Percentiles rank a stretch among this genome's conserved stretches.
Conservation (phyloP, 1,140 invertebrate genomes). For the Scaptomyza montana region DNA sequence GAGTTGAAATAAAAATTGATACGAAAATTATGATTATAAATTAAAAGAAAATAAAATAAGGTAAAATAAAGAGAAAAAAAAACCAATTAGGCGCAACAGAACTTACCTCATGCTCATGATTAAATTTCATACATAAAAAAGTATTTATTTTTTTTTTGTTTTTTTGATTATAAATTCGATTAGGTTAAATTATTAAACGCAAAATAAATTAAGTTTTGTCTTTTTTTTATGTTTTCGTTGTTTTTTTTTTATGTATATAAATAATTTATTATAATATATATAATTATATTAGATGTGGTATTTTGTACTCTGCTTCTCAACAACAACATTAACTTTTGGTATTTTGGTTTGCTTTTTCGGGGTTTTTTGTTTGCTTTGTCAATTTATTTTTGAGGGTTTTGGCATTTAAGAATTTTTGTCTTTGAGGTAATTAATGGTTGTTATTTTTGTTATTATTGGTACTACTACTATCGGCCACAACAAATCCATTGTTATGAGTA, state of each 20-base stretch:
- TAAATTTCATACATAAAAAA: constrained; percentile 55
- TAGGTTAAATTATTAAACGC: constrained; percentile 70
- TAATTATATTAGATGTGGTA: constrained; percentile 13
- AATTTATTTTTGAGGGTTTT: constrained; percentile 20
- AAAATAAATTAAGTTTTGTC: constrained; percentile 72
- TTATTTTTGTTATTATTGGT: constrained; percentile 42
- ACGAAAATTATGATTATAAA: constrained; percentile 19
- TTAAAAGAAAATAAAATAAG: constrained; percentile 35
- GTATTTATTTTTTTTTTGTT: constrained; percentile 47
- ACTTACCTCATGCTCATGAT: constrained; percentile 79
- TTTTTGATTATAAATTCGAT: constrained; percentile 46
- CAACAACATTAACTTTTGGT: constrained; percentile 60
- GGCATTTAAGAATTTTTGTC: constrained; percentile 20
- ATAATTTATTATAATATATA: not conserved
- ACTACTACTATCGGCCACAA: constrained; percentile 81
- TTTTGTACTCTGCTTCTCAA: constrained; percentile 63
- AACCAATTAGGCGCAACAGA: constrained; percentile 79
- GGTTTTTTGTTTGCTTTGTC: constrained; percentile 31
- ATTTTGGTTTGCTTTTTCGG: constrained; percentile 42
- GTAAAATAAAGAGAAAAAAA: constrained; percentile 46
- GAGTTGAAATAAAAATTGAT: constrained; percentile 36
- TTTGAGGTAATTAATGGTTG: constrained; percentile 56
- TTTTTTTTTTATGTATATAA: constrained; percentile 6
- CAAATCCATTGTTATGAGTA: constrained; percentile 70
- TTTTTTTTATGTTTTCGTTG: constrained; percentile 47